Conservation (phyloP, 2,113 vertebrate genomes). For the Ascaphus truei region DNA sequence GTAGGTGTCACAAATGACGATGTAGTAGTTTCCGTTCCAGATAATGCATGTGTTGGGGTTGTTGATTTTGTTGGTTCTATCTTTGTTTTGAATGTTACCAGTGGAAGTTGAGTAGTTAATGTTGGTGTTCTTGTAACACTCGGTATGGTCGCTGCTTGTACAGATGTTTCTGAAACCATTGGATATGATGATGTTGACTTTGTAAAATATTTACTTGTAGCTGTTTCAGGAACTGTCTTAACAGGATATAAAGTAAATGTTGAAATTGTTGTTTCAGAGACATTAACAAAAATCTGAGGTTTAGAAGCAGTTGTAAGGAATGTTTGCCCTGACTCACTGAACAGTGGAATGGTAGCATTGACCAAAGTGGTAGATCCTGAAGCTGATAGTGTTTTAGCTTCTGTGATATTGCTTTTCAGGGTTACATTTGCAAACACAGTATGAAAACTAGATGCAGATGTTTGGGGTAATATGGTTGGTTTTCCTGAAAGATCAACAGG, state of each 20-base stretch:
- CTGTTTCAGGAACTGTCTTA: conserved; percentile 16
- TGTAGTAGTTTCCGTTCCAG: not conserved
- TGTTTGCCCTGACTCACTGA: conserved; percentile 11
- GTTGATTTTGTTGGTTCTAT: conserved; percentile 26
- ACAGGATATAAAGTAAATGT: not conserved
- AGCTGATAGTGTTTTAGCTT: not conserved
- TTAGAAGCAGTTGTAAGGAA: not conserved
- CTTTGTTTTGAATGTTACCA: conserved; percentile 25
- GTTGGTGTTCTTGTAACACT: not conserved
- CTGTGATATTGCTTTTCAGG: conserved; percentile 23
- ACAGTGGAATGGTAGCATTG: not conserved
- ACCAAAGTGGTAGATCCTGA: not conserved
- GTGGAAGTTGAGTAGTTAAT: conserved; percentile 36
- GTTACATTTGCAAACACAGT: conserved; percentile 19
- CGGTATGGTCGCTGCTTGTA: not conserved
- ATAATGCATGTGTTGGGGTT: not conserved
- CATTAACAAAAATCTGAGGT: not conserved
- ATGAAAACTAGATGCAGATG: conserved; percentile 19
- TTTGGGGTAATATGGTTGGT: conserved; percentile 29
- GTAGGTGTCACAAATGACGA: not conserved
- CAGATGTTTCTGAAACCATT: not conserved
- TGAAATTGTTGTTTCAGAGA: conserved; percentile 22
- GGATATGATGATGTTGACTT: conserved; percentile 21
- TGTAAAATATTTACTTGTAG: not conserved
- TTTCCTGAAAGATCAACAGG: conserved; percentile 13